phyloP scores from a whole-genome alignment of 2,888 invertebrate genomes.

The Strigamia transsilvanica region DNA sequence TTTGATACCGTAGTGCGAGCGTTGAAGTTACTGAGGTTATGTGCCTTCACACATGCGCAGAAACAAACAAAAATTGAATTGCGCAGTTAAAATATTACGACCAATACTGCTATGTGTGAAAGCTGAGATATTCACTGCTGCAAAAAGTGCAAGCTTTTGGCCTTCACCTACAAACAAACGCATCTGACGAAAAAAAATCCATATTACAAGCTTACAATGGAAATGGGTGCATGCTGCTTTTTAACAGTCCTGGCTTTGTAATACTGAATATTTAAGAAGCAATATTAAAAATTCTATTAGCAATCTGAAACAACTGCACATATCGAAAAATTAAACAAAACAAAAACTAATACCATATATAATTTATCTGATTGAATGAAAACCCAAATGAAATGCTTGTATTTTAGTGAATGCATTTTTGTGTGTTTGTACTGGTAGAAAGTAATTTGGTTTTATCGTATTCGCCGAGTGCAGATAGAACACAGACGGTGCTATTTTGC shows the following conservation, averaged over 20 bases:
- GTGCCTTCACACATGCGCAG: slow-evolving; percentile 10
- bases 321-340: background rate
- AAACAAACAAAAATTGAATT: background rate
- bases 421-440: no score
- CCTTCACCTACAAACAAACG: slow-evolving; percentile 8
- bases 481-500: no score
- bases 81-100: slow-evolving; percentile 16
- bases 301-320: slow-evolving; percentile 21
- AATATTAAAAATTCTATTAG: slow-evolving; percentile 21
- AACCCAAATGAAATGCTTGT: no score
- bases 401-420: no score
- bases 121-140: background rate
- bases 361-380: no score
- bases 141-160: background rate
- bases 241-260: background rate
- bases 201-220: slow-evolving; percentile 5
- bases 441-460: no score
- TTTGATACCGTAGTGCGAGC: background rate
- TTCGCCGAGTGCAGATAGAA: no score
- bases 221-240: slow-evolving; percentile 3
- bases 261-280: slow-evolving; percentile 10
- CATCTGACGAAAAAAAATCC: background rate
- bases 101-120: background rate
- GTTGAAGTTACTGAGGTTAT: background rate
- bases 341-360: background rate